Evolutionary conservation across 1,140 invertebrate species (phyloP).

Genomic region (Oscheius sp.): DNA sequence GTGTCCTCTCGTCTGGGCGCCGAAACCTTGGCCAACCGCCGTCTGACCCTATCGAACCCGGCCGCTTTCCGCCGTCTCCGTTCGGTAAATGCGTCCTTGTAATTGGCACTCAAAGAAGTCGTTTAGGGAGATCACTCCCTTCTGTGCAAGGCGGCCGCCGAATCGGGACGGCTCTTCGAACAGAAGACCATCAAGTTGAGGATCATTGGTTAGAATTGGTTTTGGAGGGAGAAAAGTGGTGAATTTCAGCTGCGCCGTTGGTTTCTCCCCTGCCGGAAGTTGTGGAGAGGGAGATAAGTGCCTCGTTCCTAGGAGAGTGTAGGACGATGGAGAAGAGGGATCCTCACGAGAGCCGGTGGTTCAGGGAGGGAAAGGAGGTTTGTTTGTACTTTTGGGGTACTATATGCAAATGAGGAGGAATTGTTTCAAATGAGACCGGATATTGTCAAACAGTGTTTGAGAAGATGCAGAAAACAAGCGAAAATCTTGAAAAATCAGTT

Average conservation of each 20-base stretch:
- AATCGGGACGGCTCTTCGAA: conserved; percentile 18
- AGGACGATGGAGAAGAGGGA: conserved; percentile 43
- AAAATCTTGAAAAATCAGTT: conserved; percentile 4
- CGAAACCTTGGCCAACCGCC: not conserved
- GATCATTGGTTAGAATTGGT: too few species aligned
- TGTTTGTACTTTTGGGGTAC: not conserved
- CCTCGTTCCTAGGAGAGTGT: conserved; percentile 38
- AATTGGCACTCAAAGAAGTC: not conserved
- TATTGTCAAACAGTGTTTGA: not conserved
- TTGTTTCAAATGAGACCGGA: not conserved
- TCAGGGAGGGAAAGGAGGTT: conserved; percentile 48
- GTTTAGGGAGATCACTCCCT: conserved; percentile 15
- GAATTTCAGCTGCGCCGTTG: not conserved
- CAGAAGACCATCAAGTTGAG: conserved; percentile 22
- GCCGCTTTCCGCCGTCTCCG: not conserved
- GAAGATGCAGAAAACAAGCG: not conserved
- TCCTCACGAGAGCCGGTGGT: conserved; percentile 47
- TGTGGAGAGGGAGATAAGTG: not conserved
- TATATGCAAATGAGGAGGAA: too few species aligned
- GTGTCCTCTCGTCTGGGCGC: conserved; percentile 10
- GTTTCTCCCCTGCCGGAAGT: conserved; percentile 16
- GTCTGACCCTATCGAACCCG: conserved; percentile 16
- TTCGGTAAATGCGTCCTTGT: not conserved
- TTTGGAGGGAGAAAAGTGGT: too few species aligned
- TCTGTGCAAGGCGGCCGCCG: conserved; percentile 7